Conservation (phyloP, 2,113 vertebrate species). For the Chionis minor region DNA sequence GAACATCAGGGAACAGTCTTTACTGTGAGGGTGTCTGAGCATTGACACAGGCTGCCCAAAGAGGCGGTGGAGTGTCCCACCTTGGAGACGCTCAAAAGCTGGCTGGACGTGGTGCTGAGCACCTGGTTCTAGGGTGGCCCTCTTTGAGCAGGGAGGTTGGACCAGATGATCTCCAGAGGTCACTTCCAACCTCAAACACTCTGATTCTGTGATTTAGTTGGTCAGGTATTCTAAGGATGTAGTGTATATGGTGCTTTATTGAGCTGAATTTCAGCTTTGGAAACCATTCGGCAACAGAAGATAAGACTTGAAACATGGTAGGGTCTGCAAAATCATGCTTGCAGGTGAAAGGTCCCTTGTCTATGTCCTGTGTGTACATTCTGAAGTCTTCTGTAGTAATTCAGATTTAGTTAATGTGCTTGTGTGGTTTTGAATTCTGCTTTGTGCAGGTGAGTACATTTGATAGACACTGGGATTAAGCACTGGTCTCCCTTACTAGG, state of each 20-base stretch:
- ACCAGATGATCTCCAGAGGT: not conserved
- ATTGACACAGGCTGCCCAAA: not conserved
- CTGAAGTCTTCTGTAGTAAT: not conserved
- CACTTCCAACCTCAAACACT: not conserved
- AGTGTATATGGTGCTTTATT: not conserved
- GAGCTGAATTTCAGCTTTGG: not conserved
- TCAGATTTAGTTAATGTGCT: not conserved
- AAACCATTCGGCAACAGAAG: not conserved
- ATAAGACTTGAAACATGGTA: not conserved
- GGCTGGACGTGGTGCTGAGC: not conserved
- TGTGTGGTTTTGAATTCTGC: not conserved
- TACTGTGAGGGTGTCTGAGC: not conserved
- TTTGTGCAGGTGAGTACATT: not conserved
- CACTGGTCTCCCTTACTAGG: not conserved
- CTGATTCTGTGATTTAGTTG: not conserved
- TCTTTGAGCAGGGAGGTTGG: not conserved
- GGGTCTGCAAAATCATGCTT: not conserved
- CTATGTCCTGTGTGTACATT: not conserved
- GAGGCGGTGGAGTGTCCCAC: not conserved
- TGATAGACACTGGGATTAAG: not conserved
- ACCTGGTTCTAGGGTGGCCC: not conserved
- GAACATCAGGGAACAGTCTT: not conserved
- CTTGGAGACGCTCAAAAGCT: not conserved
- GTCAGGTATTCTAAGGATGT: not conserved
- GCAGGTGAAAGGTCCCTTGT: not conserved